Evolutionary conservation across 2,797 vertebrate genomes (phyloP), one percentile per base, ranked within the genome.

Genomic region (Chloroceryle amazona): DNA sequence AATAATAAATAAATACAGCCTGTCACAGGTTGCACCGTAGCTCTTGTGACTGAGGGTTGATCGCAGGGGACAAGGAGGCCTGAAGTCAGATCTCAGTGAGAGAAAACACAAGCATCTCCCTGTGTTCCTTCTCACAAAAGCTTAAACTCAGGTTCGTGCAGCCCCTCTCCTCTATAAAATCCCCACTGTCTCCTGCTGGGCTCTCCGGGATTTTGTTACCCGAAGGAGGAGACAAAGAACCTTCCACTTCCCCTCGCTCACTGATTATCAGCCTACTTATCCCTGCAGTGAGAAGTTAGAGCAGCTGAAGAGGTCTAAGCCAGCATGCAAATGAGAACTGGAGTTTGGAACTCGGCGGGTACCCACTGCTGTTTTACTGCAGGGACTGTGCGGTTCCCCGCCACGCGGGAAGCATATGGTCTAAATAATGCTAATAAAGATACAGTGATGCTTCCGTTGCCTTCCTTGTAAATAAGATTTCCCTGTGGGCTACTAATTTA

Each of bases 381-480:
- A 25, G 88, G 80, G 86, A 39, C 68, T 4, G 68, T 5, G 94
- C 86, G 29, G 90, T 26, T 90, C 47, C 94, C 68, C 79, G 47
- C 84, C 91, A 41, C 1, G 49, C 2, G 58, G 51, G 39, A 94
- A 81, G 82, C 89, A 95, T 71, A 91, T 90, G 87, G 89, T n/a
- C 87, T 51, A 86, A 95, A 75, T 57, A 94, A 81, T 70, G 70
- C 82, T 88, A 81, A 90, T 90, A 88, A 78, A 93, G 87, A 91
- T 6, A 65, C 72, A 60, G 63, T 55, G 61, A 93, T 79, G 89
- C 80, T 96, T 93, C 93, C 89, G 26, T 86, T 94, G 81, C 92
- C 63, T 95, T 93, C 92, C 95, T 91, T 94, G 93, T 95, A 96
- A 96, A 92, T 95, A 90, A 96, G 70, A 78, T 84, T 94, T 94